A percentile compares a stretch with the other conserved stretches of the same genome.
Evolutionary conservation across 1,140 invertebrate genomes (phyloP).

Genomic region (Chironomus tepperi): DNA sequence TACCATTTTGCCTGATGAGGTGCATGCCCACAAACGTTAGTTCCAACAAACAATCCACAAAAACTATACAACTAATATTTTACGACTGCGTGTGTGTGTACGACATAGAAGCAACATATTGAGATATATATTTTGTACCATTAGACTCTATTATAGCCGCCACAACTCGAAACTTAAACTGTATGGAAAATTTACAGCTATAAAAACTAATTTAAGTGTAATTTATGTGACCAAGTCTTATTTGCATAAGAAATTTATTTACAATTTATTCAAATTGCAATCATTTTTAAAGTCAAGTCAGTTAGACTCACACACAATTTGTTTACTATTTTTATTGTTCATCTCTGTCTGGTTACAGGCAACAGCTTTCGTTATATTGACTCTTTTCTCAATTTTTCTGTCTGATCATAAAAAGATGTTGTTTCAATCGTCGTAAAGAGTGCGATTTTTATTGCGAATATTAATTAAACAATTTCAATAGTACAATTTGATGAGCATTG

Average conservation of each 20-base stretch:
- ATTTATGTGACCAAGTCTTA: slow-evolving; percentile 19
- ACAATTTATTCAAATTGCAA: slow-evolving; percentile 20
- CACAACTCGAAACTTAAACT: background rate
- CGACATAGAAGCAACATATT: background rate
- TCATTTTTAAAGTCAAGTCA: background rate
- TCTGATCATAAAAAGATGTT: no score
- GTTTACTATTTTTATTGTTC: no score
- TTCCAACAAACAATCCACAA: background rate
- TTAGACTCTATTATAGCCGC: background rate
- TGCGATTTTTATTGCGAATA: no score
- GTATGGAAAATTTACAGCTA: background rate
- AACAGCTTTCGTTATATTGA: no score
- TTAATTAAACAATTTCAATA: no score
- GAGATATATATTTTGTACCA: background rate
- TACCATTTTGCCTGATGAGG: no score
- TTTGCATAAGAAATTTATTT: slow-evolving; percentile 24
- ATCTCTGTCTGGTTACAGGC: no score
- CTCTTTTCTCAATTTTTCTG: no score
- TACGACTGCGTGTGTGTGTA: background rate
- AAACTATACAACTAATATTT: background rate
- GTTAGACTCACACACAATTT: background rate
- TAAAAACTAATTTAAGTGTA: slow-evolving; percentile 23
- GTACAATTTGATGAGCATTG: no score
- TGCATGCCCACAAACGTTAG: no score
- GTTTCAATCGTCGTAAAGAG: no score